Evolutionary conservation across 1,140 invertebrate species (phyloP).

Genomic region (Ridgeia piscesae): DNA sequence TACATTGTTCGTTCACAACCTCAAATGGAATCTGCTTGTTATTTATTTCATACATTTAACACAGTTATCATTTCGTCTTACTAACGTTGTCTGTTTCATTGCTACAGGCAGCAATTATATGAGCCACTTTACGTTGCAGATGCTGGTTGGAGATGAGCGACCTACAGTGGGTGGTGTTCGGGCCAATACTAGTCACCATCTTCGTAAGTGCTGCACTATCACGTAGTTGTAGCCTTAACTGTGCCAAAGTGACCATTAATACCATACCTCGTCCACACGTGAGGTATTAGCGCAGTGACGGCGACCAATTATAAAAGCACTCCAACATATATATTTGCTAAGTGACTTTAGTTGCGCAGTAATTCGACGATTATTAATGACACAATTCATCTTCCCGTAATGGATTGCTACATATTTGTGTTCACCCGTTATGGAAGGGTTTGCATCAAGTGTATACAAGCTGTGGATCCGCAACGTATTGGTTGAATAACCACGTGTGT

Average conservation of each 20-base stretch:
- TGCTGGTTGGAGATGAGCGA: constrained; percentile 43
- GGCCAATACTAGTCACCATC: constrained; percentile 41
- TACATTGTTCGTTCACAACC: no score
- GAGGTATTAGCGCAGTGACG: neutral
- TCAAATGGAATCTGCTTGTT: neutral
- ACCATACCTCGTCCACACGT: neutral
- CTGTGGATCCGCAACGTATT: neutral
- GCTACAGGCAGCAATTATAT: neutral
- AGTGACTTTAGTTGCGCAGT: neutral
- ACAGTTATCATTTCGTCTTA: no score
- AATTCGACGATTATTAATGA: neutral
- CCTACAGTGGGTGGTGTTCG: constrained; percentile 44
- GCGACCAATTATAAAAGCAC: neutral
- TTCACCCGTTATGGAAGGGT: neutral
- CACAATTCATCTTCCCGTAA: neutral
- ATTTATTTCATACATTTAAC: constrained; percentile 11
- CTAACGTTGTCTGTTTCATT: no score
- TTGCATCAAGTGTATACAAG: neutral
- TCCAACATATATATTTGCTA: neutral
- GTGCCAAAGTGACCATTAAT: neutral
- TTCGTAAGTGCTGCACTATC: constrained; percentile 35
- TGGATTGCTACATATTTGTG: neutral
- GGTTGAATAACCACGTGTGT: neutral
- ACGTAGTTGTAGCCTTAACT: neutral
- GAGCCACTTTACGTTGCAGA: constrained; percentile 31